These are phyloP conservation scores for Gymnoscelis rufifasciata DNA, from an alignment of 2,888 invertebrate genomes.

Conservation along the genomic window DNA sequence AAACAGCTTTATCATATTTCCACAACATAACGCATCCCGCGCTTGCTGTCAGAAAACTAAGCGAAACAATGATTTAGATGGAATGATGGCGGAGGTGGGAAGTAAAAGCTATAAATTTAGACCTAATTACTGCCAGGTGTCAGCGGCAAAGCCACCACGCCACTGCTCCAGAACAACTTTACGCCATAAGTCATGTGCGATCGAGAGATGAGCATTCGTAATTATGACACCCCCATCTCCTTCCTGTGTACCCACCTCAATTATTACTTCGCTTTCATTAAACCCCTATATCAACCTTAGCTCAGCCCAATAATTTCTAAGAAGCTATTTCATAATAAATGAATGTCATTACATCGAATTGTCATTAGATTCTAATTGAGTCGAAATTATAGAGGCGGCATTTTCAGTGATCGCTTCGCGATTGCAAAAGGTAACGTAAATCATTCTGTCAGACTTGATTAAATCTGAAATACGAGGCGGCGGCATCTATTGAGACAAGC, in stretches of 20 bases:
- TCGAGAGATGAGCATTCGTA: conserved; percentile 52
- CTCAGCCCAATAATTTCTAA: background rate
- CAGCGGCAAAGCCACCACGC: conserved; percentile 58
- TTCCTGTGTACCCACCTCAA: conserved; percentile 21
- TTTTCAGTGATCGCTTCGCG: conserved; percentile 52
- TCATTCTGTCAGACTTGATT: conserved; percentile 69
- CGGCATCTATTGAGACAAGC: conserved; percentile 65
- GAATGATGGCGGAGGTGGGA: conserved; percentile 49
- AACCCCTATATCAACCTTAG: conserved; percentile 1
- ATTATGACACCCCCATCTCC: conserved; percentile 36
- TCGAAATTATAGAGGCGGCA: conserved; percentile 40
- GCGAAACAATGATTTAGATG: conserved; percentile 46
- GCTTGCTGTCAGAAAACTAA: conserved; percentile 41
- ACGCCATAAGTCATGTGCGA: conserved; percentile 59
- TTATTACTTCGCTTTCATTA: conserved; percentile 3
- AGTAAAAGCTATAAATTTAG: conserved; percentile 61
- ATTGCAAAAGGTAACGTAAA: conserved; percentile 64
- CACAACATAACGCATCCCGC: conserved; percentile 36
- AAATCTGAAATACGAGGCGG: conserved; percentile 68
- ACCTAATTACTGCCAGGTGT: conserved; percentile 71
- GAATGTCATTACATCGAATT: conserved; percentile 10
- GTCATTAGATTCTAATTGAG: conserved; percentile 42
- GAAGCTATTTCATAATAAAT: conserved; percentile 26
- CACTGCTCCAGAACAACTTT: conserved; percentile 51
- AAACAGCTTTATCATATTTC: conserved; percentile 37